Evolutionary conservation across 2,888 invertebrate species (phyloP), one percentile per base, ranked within the genome.

Genomic region (Spodoptera exigua): DNA sequence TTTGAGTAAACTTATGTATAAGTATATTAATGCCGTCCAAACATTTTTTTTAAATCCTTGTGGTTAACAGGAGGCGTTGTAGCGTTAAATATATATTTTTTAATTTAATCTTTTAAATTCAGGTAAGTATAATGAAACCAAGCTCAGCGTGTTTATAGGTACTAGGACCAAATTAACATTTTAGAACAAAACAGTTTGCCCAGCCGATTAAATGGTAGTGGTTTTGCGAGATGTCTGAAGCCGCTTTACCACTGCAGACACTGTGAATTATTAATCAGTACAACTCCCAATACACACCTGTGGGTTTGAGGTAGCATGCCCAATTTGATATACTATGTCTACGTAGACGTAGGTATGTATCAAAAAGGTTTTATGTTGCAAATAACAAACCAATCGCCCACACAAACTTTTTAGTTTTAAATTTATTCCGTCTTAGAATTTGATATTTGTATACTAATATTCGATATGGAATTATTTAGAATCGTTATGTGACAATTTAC

Each of bases 201-300:
- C 35, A 35, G 46, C 37, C 9, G 11, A 59, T 54, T 47, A 45
- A 57, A 40, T 34, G 41, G 37, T 32, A 55, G 54, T 49, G 43
- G 54, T 56, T 61, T 56, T 49, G 34, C 46, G 2, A 58, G 40
- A 57, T 55, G 58, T 35, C 40, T 53, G 17, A 45, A 65, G 17
- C 45, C n/a, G 34, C 17, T 62, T 51, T 57, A 53, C 35, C 37
- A 14, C 46, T 62, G 46, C 48, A 60, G 43, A 55, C 40, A 40
- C 17, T 17, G 7, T 73, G 44, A 70, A 73, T 70, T 60, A 62
- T 73, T 66, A 44, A 73, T 17, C 35, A 16, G 17, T 21, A 37
- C 16, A 55, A 47, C 52, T 52, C 1, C 39, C 46, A 36, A 48
- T 36, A 48, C 36, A 44, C 59, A 59, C 45, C 46, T 57, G 40